A percentile compares a stretch with the other conserved stretches of the same genome.
Conservation (phyloP, 2,113 vertebrate species). For the western clawed frog (Xenopus tropicalis) region DNA sequence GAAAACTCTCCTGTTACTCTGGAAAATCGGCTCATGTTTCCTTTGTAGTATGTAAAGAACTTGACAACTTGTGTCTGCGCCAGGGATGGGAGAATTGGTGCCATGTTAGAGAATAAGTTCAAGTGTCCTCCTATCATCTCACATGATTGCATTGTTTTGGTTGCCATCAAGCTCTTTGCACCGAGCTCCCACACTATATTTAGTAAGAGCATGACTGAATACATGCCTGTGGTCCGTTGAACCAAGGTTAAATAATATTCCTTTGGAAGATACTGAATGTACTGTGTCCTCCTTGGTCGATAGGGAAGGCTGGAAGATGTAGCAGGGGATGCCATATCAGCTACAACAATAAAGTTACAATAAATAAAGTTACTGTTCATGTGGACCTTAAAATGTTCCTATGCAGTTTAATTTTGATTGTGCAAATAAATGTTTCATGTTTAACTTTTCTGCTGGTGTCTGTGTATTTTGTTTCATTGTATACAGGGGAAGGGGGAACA, state of each 20-base stretch:
- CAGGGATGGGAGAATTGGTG: too few species aligned
- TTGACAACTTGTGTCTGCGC: background rate
- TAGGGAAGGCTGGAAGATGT: slow-evolving; percentile 72
- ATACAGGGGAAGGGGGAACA: too few species aligned
- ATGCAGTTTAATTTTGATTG: slow-evolving; percentile 93
- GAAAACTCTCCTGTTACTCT: too few species aligned
- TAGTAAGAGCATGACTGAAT: slow-evolving; percentile 62
- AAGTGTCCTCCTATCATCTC: background rate
- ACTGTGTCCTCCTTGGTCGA: slow-evolving; percentile 66
- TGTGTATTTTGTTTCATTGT: background rate
- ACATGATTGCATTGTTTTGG: background rate
- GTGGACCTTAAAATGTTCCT: slow-evolving; percentile 97
- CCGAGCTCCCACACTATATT: slow-evolving; percentile 74
- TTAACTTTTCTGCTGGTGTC: background rate
- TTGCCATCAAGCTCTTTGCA: slow-evolving; percentile 46
- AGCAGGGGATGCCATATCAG: slow-evolving; percentile 79
- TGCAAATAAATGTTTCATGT: slow-evolving; percentile 81
- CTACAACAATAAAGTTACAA: slow-evolving; percentile 78
- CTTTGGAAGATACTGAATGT: slow-evolving; percentile 75
- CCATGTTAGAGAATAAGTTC: too few species aligned
- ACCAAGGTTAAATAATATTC: slow-evolving; percentile 59
- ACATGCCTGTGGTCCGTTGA: slow-evolving; percentile 48
- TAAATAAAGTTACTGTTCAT: slow-evolving; percentile 82
- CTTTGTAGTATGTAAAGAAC: background rate
- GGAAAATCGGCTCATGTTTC: too few species aligned